These are phyloP conservation scores for Prochilodus magdalenae DNA, from an alignment of 2,113 vertebrate species.

Conservation along the genomic window DNA sequence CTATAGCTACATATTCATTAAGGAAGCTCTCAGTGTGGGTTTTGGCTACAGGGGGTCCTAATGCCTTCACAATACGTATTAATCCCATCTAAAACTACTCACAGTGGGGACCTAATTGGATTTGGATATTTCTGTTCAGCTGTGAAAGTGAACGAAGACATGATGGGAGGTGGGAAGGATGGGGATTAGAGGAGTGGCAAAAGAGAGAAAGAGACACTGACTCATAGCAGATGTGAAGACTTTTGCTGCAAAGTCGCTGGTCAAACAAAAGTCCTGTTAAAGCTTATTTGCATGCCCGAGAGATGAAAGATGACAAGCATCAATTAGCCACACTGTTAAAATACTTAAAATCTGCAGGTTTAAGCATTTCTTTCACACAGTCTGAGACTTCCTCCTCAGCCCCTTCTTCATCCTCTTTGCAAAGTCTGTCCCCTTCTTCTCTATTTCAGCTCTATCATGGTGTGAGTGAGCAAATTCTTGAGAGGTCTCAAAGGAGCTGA, in stretches of 20 bases:
- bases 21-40: slow-evolving; percentile 30
- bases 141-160: slow-evolving; percentile 38
- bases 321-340: no score
- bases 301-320: not conserved
- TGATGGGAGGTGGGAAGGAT: slow-evolving; percentile 21
- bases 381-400: slow-evolving; percentile 5
- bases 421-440: slow-evolving; percentile 10
- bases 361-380: not conserved
- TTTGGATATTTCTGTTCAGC: slow-evolving; percentile 35
- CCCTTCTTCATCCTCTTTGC: slow-evolving; percentile 6
- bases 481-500: slow-evolving; percentile 46
- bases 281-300: not conserved
- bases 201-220: not conserved
- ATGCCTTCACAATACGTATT: slow-evolving; percentile 46
- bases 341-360: slow-evolving; percentile 7
- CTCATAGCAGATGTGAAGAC: not conserved
- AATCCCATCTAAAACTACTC: slow-evolving; percentile 45
- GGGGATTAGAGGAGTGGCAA: slow-evolving; percentile 12
- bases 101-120: slow-evolving; percentile 54
- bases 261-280: not conserved
- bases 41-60: slow-evolving; percentile 47
- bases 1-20: slow-evolving; percentile 27
- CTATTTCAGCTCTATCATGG: slow-evolving; percentile 20
- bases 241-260: not conserved
- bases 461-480: slow-evolving; percentile 7